Evolutionary conservation across 1,140 invertebrate species (phyloP).

Genomic region (Pissodes strobi): DNA sequence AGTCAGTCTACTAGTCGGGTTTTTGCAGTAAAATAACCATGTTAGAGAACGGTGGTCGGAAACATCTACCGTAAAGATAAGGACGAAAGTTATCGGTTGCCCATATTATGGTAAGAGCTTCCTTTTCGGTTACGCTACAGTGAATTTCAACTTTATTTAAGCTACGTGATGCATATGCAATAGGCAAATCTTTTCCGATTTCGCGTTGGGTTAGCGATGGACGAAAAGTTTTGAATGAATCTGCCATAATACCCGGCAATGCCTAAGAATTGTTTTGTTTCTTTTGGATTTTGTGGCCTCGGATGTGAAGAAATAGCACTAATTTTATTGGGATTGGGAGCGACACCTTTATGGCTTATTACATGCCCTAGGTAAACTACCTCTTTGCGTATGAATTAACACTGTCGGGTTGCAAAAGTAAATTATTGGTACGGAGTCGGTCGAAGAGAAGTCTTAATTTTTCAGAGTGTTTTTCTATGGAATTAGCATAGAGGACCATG

Average conservation of each 20-base stretch:
- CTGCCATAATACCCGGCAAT: slow-evolving; percentile 41
- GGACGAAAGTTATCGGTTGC: slow-evolving; percentile 2
- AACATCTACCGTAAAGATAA: slow-evolving; percentile 26
- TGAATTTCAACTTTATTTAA: too few species aligned
- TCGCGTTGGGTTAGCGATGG: slow-evolving; percentile 36
- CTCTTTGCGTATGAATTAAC: slow-evolving; percentile 50
- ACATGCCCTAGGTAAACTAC: slow-evolving; percentile 49
- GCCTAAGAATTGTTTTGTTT: too few species aligned
- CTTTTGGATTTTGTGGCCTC: too few species aligned
- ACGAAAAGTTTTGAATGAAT: slow-evolving; percentile 33
- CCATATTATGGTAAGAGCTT: neutral
- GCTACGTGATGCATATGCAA: slow-evolving; percentile 31
- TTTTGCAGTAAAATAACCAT: slow-evolving; percentile 55
- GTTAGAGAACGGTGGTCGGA: slow-evolving; percentile 7
- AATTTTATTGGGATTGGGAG: too few species aligned
- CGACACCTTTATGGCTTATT: slow-evolving; percentile 52
- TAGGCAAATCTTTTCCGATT: slow-evolving; percentile 39
- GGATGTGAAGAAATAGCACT: too few species aligned
- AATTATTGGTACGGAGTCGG: neutral
- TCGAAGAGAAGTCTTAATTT: neutral
- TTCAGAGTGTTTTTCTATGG: slow-evolving; percentile 42
- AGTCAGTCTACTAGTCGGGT: slow-evolving; percentile 54
- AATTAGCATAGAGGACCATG: too few species aligned
- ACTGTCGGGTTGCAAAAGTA: slow-evolving; percentile 43
- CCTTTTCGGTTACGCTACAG: too few species aligned